Evolutionary conservation across 23 tunicate genomes (phyloP).

Genomic region (Trididemnum clinides): DNA sequence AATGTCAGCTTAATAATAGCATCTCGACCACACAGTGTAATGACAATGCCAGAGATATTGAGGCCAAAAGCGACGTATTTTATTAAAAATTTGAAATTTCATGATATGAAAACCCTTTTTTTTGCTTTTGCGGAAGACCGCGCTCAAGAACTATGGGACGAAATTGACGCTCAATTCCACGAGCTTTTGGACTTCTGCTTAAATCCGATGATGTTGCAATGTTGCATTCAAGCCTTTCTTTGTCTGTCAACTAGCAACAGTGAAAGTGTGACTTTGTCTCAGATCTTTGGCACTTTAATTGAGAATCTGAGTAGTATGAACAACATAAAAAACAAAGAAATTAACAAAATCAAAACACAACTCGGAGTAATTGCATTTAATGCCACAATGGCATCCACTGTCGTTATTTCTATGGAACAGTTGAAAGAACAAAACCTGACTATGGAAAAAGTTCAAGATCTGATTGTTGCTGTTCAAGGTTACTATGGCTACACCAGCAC

Average conservation of each 20-base stretch:
- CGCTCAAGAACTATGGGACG: conserved; percentile 7
- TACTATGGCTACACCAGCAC: background rate
- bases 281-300: conserved; percentile 13
- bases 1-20: conserved; percentile 4
- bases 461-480: conserved; percentile 3
- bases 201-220: conserved; percentile 32
- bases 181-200: conserved; percentile 17
- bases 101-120: conserved; percentile 12
- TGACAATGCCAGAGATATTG: background rate
- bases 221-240: background rate
- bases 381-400: background rate
- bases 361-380: conserved; percentile 17
- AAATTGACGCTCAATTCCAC: background rate
- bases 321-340: background rate
- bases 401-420: background rate
- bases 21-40: conserved; percentile 33
- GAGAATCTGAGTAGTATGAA: background rate
- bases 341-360: background rate
- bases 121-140: conserved; percentile 13
- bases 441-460: conserved; percentile 27
- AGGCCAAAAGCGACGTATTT: conserved; percentile 21
- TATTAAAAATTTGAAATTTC: background rate
- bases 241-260: background rate
- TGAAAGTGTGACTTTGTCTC: conserved; percentile 7
- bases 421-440: background rate